A percentile compares a stretch with the other conserved stretches of the same genome.
Evolutionary conservation across 2,797 vertebrate genomes (phyloP).

Genomic region (Aeoliscus strigatus): DNA sequence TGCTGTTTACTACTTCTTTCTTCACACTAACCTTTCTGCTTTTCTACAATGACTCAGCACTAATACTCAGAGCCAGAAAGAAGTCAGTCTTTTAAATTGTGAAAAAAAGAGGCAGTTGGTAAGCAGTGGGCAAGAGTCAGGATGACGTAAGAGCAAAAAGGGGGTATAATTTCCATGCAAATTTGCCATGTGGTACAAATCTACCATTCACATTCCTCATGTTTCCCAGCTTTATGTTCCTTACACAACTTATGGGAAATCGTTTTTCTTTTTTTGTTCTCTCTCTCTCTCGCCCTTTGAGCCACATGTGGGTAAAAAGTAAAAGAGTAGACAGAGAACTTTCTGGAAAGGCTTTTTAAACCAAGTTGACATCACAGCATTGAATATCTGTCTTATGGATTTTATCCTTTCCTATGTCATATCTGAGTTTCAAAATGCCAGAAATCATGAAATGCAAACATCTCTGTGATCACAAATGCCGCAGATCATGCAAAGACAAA

Average conservation of each 20-base stretch:
- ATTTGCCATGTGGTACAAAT: slow-evolving; percentile 64
- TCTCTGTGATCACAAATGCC: too few species aligned
- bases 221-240: slow-evolving; percentile 46
- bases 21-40: slow-evolving; percentile 11
- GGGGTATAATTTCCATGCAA: slow-evolving; percentile 51
- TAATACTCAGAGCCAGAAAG: slow-evolving; percentile 15
- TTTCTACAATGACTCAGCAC: slow-evolving; percentile 55
- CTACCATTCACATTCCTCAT: slow-evolving; percentile 45
- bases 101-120: background rate
- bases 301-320: slow-evolving; percentile 13
- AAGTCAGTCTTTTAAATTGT: slow-evolving; percentile 10
- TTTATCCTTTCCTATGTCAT: too few species aligned
- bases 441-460: too few species aligned
- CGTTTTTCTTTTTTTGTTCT: background rate
- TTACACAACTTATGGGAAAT: slow-evolving; percentile 44
- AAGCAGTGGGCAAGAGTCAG: slow-evolving; percentile 2
- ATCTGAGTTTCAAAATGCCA: too few species aligned
- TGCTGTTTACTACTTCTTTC: slow-evolving; percentile 22
- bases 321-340: too few species aligned
- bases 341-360: too few species aligned
- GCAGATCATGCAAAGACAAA: too few species aligned
- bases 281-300: too few species aligned
- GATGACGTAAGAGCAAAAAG: slow-evolving; percentile 20
- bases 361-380: too few species aligned
- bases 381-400: too few species aligned